These are phyloP conservation scores for Amblyraja radiata DNA, from an alignment of 2,797 vertebrate species.

Conservation along the genomic window DNA sequence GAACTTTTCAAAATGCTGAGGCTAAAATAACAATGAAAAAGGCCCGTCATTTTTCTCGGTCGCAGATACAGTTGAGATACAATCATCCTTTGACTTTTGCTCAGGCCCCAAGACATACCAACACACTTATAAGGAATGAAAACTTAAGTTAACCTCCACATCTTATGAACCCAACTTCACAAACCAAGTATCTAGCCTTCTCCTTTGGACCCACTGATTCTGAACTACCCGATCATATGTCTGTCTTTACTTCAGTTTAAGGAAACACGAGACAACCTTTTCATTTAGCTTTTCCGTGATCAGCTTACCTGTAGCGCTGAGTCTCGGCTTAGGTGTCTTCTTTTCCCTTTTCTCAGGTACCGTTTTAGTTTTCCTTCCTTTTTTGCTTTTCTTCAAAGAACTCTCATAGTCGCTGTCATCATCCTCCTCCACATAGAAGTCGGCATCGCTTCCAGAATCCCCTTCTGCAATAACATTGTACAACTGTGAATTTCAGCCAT, in stretches of 20 bases:
- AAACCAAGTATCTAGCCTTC: not conserved
- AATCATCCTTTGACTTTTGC: not conserved
- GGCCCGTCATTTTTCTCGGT: not conserved
- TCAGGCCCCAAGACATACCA: not conserved
- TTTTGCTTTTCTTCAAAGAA: conserved; percentile 92
- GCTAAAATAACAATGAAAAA: not conserved
- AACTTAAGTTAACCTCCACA: not conserved
- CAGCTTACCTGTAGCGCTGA: conserved; percentile 92
- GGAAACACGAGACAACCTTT: not conserved
- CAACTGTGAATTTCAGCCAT: conserved; percentile 1
- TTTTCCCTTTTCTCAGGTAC: conserved; percentile 93
- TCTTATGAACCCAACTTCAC: not conserved
- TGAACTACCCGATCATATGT: not conserved
- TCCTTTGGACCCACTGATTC: not conserved
- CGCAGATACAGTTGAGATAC: not conserved
- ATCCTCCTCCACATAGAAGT: conserved; percentile 88
- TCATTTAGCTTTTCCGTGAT: not conserved
- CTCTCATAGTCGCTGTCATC: conserved; percentile 97
- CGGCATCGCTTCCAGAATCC: conserved; percentile 85
- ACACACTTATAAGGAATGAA: not conserved
- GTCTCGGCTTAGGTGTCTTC: conserved; percentile 93
- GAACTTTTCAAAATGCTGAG: not conserved
- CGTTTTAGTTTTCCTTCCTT: conserved; percentile 86
- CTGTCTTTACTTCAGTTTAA: not conserved
- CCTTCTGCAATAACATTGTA: conserved; percentile 44